phyloP scores from a whole-genome alignment of 2,113 vertebrate genomes.

The Xiphias gladius region DNA sequence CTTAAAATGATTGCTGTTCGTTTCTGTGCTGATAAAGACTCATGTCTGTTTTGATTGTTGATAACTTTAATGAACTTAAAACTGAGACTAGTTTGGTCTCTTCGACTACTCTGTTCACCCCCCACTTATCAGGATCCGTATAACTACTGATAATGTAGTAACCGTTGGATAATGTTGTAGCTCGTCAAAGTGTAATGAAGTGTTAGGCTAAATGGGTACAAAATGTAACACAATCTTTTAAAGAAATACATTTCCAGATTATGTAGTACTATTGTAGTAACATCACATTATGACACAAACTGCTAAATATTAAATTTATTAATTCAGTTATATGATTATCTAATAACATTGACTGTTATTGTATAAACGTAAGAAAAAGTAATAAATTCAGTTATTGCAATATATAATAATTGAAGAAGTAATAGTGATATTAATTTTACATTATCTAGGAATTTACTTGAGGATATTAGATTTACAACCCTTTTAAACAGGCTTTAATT shows the following conservation, averaged over 20 bases:
- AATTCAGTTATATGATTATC: background rate
- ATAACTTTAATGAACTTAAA: constrained; percentile 2
- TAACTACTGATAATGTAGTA: constrained; percentile 40
- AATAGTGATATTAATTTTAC: background rate
- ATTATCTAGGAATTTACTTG: background rate
- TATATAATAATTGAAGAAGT: background rate
- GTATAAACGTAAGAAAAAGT: background rate
- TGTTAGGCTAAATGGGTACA: background rate
- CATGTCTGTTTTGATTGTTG: constrained; percentile 16
- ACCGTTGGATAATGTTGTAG: constrained; percentile 25
- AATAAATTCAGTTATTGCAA: background rate
- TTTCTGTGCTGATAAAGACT: constrained; percentile 13
- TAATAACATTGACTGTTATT: constrained; percentile 10
- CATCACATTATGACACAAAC: constrained; percentile 28
- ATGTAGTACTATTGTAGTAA: constrained; percentile 5
- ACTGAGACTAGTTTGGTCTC: constrained; percentile 1
- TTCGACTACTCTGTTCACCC: background rate
- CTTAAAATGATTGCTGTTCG: background rate
- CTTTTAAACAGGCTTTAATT: background rate
- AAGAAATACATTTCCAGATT: constrained; percentile 4
- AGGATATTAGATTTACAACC: background rate
- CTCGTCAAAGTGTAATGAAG: constrained; percentile 27
- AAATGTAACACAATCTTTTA: background rate
- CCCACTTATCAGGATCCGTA: constrained; percentile 15
- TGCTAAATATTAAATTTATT: constrained; percentile 28